Evolutionary conservation across 2,113 vertebrate species (phyloP), one percentile per base, ranked within the genome.

Genomic region (Uria lomvia): DNA sequence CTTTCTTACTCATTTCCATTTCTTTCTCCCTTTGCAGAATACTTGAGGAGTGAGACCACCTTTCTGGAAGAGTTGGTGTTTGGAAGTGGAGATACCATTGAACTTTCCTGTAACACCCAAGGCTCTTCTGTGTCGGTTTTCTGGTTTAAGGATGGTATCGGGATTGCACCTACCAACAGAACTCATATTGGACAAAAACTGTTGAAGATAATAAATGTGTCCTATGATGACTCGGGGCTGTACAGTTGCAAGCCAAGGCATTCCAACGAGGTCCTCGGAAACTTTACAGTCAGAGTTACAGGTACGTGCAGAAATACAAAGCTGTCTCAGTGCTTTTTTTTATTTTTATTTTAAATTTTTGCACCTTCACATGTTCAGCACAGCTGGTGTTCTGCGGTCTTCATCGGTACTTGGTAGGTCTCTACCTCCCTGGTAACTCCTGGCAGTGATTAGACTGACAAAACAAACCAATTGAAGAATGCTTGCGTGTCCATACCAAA

Each of bases 281-380:
- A 99, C 98, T 99, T 99, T 94, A 99, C 99, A 80, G 96, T 99
- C 94, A 98, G 97, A 97, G 98, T 99, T 77, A 98, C 98, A 97
- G 99, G 99, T 99, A 96, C 34, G 98, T 94, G 26, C 53, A 87
- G 63, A 66, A 91, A 56, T 52, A 42, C 30, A 49, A 11, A 40
- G 40, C 29, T 32, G 11, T 42, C 29, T 62, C 4, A 0, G 38
- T 58, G 8, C 43, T 15, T 8, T 12, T 34, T 20, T 13, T 6
- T 22, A 10, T 32, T 56, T 22, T 32, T 32, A 42, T 42, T 20
- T 22, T 15, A 6, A 62, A 24, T 24, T 88, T 63, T 42, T 73
- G 7, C 10, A 19, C 21, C 52, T 66, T 42, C 21, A 12, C 22
- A 1, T 32, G n/a, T 56, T 85, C 36, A 70, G n/a, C 67, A 62